Percentiles rank a stretch among this genome's conserved stretches.
These are phyloP conservation scores for Ichneumon xanthorius DNA, from an alignment of 2,888 invertebrate genomes.

Conservation along the genomic window DNA sequence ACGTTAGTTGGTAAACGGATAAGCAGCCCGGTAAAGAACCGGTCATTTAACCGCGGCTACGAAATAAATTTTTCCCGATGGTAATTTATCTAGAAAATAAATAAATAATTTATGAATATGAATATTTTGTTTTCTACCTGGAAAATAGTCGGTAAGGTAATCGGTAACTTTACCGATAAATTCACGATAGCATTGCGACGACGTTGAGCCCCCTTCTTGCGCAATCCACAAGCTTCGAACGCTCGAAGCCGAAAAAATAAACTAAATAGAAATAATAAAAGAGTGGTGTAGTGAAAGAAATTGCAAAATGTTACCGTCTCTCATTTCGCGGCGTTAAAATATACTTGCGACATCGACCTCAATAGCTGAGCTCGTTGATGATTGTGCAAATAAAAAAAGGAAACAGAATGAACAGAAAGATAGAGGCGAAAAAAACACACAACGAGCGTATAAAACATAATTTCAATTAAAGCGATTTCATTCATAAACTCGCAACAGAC, in stretches of 20 bases:
- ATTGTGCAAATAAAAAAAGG: constrained; percentile 64
- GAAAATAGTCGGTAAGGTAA: not conserved
- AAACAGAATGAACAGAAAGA: constrained; percentile 25
- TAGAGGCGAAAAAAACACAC: constrained; percentile 33
- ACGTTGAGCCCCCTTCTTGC: not conserved
- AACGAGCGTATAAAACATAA: constrained; percentile 35
- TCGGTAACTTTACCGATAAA: not conserved
- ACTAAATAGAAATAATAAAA: constrained; percentile 9
- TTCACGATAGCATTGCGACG: not conserved
- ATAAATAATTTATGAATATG: not conserved
- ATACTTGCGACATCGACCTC: constrained; percentile 66
- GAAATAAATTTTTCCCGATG: not conserved
- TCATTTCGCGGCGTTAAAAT: constrained; percentile 42
- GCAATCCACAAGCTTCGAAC: constrained; percentile 23
- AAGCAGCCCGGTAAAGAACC: not conserved
- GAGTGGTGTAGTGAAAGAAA: constrained; percentile 3
- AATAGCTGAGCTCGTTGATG: constrained; percentile 52
- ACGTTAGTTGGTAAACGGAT: not conserved
- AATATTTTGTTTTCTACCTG: not conserved
- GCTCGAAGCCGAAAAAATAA: not conserved
- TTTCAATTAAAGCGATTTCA: constrained; percentile 66
- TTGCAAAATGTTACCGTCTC: constrained; percentile 54
- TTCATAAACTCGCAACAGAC: constrained; percentile 62
- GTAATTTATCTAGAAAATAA: not conserved
- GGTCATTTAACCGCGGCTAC: not conserved